Percentiles rank a stretch among this genome's conserved stretches.
Conservation (phyloP, 1,140 invertebrate species). For the Onthophagus taurus region DNA sequence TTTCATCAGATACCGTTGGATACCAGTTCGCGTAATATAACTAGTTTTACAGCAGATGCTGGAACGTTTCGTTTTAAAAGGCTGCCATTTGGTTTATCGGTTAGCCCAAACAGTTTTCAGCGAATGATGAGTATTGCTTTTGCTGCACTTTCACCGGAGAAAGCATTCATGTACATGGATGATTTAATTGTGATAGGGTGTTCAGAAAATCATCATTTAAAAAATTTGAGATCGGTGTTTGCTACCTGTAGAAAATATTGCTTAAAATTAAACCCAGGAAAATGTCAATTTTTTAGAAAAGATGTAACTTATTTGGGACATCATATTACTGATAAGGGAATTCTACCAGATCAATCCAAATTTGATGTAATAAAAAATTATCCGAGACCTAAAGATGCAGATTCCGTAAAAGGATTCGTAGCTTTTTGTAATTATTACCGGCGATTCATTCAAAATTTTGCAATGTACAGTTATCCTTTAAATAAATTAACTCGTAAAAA, state of each 20-base stretch:
- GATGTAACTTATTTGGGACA: background rate
- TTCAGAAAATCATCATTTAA: constrained; percentile 15
- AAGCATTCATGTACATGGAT: constrained; percentile 19
- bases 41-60: constrained; percentile 7
- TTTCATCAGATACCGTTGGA: constrained; percentile 7
- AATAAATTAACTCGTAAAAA: no score
- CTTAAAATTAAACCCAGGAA: no score
- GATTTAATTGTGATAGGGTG: constrained; percentile 18
- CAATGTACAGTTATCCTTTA: no score
- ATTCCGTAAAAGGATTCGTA: background rate
- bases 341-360: background rate
- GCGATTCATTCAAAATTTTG: no score
- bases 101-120: constrained; percentile 15
- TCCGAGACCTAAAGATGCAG: background rate
- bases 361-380: background rate
- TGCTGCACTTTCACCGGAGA: constrained; percentile 9
- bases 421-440: no score
- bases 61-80: constrained; percentile 15
- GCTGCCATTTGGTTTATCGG: constrained; percentile 12
- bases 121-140: constrained; percentile 15
- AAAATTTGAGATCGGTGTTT: constrained; percentile 20
- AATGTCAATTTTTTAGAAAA: no score
- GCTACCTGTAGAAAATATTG: constrained; percentile 22
- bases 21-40: background rate
- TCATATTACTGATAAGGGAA: background rate